phyloP scores from a whole-genome alignment of 1,140 invertebrate genomes.

The Neelides sp. region DNA sequence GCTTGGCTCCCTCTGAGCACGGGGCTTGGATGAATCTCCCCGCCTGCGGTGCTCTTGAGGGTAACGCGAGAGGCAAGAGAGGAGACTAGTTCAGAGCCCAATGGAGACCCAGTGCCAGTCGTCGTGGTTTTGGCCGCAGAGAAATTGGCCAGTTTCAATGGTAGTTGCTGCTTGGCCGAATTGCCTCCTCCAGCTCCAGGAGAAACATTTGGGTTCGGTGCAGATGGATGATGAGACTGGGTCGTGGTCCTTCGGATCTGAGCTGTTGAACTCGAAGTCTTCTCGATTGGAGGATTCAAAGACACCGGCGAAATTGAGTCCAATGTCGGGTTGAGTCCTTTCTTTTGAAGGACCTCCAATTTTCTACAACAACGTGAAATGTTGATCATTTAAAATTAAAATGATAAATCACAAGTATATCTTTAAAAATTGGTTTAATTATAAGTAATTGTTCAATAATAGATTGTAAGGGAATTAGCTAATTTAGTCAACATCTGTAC shows the following conservation, averaged over 20 bases:
- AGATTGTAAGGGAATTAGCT: too few species aligned
- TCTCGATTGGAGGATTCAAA: slow-evolving; percentile 9
- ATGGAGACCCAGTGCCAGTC: background rate
- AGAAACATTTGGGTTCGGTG: background rate
- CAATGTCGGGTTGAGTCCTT: slow-evolving; percentile 23
- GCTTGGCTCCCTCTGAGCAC: background rate
- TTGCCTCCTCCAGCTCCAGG: background rate
- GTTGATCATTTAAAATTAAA: background rate
- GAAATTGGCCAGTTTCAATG: slow-evolving; percentile 21
- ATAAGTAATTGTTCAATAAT: slow-evolving; percentile 1
- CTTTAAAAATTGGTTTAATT: background rate
- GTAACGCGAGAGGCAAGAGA: background rate
- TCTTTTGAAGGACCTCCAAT: slow-evolving; percentile 26
- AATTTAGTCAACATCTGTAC: too few species aligned
- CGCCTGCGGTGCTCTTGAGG: background rate
- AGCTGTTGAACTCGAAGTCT: background rate
- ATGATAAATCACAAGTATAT: background rate
- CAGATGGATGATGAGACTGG: slow-evolving; percentile 7
- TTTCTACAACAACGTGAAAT: slow-evolving; percentile 17
- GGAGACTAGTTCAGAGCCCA: background rate
- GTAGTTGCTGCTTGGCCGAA: slow-evolving; percentile 24
- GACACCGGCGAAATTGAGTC: slow-evolving; percentile 21
- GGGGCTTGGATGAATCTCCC: background rate
- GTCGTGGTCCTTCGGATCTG: slow-evolving; percentile 4
- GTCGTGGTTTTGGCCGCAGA: slow-evolving; percentile 16